These are phyloP conservation scores for Carassius auratus DNA, from an alignment of 2,113 vertebrate genomes.

Conservation along the genomic window DNA sequence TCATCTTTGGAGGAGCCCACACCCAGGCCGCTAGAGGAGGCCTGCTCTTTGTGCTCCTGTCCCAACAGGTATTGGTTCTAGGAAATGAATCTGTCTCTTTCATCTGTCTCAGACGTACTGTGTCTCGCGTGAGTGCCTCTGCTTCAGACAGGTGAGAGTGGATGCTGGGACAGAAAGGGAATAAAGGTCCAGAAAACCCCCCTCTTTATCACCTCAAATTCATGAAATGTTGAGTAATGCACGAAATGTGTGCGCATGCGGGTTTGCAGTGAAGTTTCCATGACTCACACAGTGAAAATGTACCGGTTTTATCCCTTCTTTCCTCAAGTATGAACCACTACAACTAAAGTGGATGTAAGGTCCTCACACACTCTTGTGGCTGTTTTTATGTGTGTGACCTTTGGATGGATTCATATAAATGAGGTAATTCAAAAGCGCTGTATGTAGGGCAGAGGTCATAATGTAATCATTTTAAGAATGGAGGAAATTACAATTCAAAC, in stretches of 20 bases:
- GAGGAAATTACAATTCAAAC: slow-evolving; percentile 46
- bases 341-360: slow-evolving; percentile 15
- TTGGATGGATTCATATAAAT: slow-evolving; percentile 7
- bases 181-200: slow-evolving; percentile 24
- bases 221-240: slow-evolving; percentile 70
- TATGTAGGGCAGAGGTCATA: slow-evolving; percentile 36
- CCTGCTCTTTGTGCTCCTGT: slow-evolving; percentile 34
- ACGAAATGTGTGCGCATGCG: slow-evolving; percentile 42
- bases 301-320: slow-evolving; percentile 52
- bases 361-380: background rate
- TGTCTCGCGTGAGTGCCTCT: slow-evolving; percentile 57
- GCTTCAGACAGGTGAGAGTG: slow-evolving; percentile 50
- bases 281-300: slow-evolving; percentile 68
- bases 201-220: slow-evolving; percentile 61
- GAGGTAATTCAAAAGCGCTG: background rate
- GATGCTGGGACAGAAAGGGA: background rate
- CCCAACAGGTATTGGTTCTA: slow-evolving; percentile 36
- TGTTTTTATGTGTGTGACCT: slow-evolving; percentile 4
- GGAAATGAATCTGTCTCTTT: slow-evolving; percentile 48
- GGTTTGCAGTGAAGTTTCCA: slow-evolving; percentile 59
- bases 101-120: slow-evolving; percentile 22
- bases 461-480: slow-evolving; percentile 48
- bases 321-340: slow-evolving; percentile 37
- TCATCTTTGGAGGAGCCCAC: slow-evolving; percentile 69
- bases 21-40: slow-evolving; percentile 62